phyloP scores from a whole-genome alignment of 2,797 vertebrate species.

The Bryconaethiops microstoma region DNA sequence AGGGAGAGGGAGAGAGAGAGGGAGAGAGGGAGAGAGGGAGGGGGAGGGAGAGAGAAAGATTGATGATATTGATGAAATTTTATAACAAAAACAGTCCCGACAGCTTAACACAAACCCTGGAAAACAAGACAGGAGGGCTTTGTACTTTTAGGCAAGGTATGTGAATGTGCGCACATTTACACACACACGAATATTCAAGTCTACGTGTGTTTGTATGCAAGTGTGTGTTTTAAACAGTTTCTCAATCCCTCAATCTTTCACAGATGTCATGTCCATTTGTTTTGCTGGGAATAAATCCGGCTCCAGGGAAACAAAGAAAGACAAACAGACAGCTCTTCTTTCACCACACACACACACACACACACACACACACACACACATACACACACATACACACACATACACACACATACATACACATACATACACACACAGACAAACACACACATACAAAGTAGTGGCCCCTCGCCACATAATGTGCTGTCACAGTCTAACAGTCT shows the following conservation, averaged over 20 bases:
- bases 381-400: no score
- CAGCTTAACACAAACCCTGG: constrained; percentile 1
- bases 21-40: background rate
- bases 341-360: background rate
- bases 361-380: background rate
- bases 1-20: background rate
- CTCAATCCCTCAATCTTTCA: constrained; percentile 21
- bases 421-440: no score
- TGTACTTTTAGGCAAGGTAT: background rate
- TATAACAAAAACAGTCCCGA: constrained; percentile 6
- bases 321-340: constrained; percentile 46
- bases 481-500: constrained; percentile 36
- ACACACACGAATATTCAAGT: constrained; percentile 6
- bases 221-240: background rate
- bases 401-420: no score
- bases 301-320: constrained; percentile 39
- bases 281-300: constrained; percentile 39
- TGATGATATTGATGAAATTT: background rate
- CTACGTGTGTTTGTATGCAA: background rate
- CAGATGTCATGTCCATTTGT: constrained; percentile 48
- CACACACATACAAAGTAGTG: no score
- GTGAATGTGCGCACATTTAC: background rate
- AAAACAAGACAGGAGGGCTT: constrained; percentile 24
- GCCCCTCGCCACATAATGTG: constrained; percentile 33
- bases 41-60: background rate